Percentiles rank a stretch among this genome's conserved stretches.
phyloP scores from a whole-genome alignment of 2,888 invertebrate genomes.

The Trichopria drosophilae region DNA sequence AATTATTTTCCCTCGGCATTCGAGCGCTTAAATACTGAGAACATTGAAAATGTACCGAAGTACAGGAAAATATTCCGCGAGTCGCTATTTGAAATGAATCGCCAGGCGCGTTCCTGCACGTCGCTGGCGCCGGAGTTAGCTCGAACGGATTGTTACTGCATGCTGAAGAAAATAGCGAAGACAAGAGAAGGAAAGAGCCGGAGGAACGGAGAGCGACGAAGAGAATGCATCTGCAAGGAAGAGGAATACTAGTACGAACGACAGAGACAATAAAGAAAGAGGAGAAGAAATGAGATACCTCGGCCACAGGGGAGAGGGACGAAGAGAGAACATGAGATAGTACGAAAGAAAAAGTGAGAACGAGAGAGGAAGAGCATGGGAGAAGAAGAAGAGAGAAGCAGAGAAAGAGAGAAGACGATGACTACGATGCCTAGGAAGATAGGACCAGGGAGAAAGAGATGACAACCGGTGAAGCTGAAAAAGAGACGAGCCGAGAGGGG shows the following conservation, averaged over 20 bases:
- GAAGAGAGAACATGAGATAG: constrained; percentile 15
- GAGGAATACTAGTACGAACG: too few species aligned
- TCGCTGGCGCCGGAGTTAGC: constrained; percentile 24
- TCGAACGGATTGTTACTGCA: constrained; percentile 41
- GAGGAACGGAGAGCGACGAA: constrained; percentile 34
- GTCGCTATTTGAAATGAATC: too few species aligned
- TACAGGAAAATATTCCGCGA: too few species aligned
- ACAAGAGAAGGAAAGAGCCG: constrained; percentile 34
- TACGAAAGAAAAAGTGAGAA: too few species aligned
- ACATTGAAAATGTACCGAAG: too few species aligned
- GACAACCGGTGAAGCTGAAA: constrained; percentile 14
- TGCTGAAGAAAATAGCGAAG: constrained; percentile 32
- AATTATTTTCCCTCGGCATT: too few species aligned
- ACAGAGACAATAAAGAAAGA: constrained; percentile 10
- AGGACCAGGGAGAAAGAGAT: constrained; percentile 10
- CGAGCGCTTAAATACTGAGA: too few species aligned
- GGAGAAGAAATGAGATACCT: constrained; percentile 2
- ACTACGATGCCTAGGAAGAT: neutral
- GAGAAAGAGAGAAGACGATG: constrained; percentile 9
- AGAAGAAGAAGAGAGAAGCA: constrained; percentile 17
- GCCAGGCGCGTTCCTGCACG: too few species aligned
- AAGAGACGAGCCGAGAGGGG: neutral
- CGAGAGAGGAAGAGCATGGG: constrained; percentile 15
- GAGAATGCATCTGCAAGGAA: constrained; percentile 20
- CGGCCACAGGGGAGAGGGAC: constrained; percentile 20